These are phyloP conservation scores for Brachyistius frenatus DNA, from an alignment of 2,113 vertebrate genomes.

Conservation along the genomic window DNA sequence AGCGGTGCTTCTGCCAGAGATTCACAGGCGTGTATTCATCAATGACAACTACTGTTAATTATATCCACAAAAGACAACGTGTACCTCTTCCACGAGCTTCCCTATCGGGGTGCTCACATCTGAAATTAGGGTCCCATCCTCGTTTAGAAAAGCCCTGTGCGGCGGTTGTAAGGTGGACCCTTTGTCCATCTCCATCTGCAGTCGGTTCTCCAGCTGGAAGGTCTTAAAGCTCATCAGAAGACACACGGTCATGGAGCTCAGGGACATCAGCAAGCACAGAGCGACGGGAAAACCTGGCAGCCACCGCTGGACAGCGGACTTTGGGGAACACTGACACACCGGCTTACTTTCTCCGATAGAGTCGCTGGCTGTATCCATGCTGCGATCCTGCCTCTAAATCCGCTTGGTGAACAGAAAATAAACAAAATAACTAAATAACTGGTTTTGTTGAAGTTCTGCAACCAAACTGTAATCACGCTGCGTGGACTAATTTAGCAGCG, in stretches of 20 bases:
- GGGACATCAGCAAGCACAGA: constrained; percentile 86
- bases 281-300: constrained; percentile 73
- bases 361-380: constrained; percentile 74
- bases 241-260: constrained; percentile 87
- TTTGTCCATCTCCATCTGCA: constrained; percentile 87
- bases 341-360: constrained; percentile 66
- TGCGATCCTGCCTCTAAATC: constrained; percentile 44
- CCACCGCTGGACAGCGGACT: constrained; percentile 65
- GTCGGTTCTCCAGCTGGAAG: constrained; percentile 86
- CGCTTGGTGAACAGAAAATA: constrained; percentile 23
- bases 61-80: neutral
- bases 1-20: neutral
- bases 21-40: constrained; percentile 1
- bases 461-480: neutral
- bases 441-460: neutral
- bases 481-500: neutral
- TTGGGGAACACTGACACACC: constrained; percentile 63
- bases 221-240: constrained; percentile 89
- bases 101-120: constrained; percentile 86
- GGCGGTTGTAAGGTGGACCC: constrained; percentile 57
- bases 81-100: constrained; percentile 89
- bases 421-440: neutral
- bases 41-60: neutral
- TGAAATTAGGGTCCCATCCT: constrained; percentile 81
- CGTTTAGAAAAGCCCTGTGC: constrained; percentile 64